Evolutionary conservation across 2,888 invertebrate species (phyloP).

Genomic region (Nemapogon koenigi): DNA sequence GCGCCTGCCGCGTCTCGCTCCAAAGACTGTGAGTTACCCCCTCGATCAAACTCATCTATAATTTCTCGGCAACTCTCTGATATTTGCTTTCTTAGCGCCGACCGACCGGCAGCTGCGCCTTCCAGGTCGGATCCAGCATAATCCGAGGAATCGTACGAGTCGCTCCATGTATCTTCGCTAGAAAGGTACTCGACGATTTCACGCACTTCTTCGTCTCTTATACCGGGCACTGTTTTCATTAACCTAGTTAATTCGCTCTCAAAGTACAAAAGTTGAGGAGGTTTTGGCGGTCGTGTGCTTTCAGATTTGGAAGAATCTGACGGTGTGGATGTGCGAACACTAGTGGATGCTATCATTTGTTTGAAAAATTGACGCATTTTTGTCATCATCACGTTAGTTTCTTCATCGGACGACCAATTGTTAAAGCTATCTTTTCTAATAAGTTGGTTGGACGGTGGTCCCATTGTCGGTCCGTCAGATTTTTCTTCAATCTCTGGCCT

Average conservation of each 20-base stretch:
- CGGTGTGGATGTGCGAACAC: constrained; percentile 60
- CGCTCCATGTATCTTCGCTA: constrained; percentile 93
- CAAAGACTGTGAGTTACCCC: constrained; percentile 65
- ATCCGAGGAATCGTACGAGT: constrained; percentile 91
- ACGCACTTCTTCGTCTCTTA: constrained; percentile 87
- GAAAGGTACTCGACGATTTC: constrained; percentile 93
- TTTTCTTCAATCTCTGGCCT: constrained; percentile 60
- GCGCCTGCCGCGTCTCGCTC: constrained; percentile 83
- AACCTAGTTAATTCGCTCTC: constrained; percentile 88
- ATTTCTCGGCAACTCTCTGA: constrained; percentile 89
- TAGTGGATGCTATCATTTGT: constrained; percentile 80
- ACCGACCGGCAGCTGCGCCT: constrained; percentile 68
- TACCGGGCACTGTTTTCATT: constrained; percentile 93
- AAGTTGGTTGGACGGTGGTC: constrained; percentile 63
- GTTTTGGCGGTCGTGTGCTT: constrained; percentile 72
- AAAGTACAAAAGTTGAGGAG: constrained; percentile 86
- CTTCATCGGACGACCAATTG: constrained; percentile 94
- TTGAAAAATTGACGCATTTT: constrained; percentile 94
- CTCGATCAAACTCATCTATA: constrained; percentile 85
- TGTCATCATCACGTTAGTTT: constrained; percentile 94
- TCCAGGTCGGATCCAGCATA: constrained; percentile 90
- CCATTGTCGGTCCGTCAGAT: constrained; percentile 55
- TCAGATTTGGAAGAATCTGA: constrained; percentile 64
- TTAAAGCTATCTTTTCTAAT: constrained; percentile 90
- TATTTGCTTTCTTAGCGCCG: constrained; percentile 81